These are phyloP conservation scores for Porphyrio hochstetteri DNA, from an alignment of 2,113 vertebrate genomes.

Conservation along the genomic window DNA sequence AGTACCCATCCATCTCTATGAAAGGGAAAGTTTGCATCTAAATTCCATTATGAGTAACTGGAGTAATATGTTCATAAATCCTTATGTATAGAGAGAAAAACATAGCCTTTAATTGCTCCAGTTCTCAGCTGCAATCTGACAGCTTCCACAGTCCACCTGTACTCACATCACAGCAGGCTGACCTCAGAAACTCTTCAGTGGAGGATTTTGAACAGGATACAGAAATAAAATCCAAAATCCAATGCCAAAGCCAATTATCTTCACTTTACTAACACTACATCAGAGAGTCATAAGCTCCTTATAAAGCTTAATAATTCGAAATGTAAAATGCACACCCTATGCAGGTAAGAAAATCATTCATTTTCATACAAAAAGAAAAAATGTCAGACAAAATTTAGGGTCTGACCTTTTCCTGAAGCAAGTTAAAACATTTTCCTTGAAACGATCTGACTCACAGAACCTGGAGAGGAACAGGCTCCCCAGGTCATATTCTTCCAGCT, in stretches of 20 bases:
- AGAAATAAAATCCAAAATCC: conserved; percentile 7
- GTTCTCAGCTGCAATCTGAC: background rate
- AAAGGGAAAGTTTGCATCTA: conserved; percentile 32
- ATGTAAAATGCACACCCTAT: background rate
- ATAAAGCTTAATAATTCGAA: conserved; percentile 5
- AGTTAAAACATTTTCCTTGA: background rate
- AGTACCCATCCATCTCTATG: background rate
- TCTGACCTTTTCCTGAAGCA: background rate
- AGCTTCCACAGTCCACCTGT: background rate
- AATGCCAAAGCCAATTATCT: conserved; percentile 5
- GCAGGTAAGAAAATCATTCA: background rate
- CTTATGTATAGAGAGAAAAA: background rate
- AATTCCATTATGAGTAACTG: conserved; percentile 7
- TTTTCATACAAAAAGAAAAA: background rate
- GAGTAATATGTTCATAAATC: background rate
- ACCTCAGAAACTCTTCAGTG: background rate
- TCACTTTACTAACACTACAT: background rate
- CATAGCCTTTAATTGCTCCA: conserved; percentile 9
- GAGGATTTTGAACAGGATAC: background rate
- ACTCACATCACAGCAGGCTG: background rate
- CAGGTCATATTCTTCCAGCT: background rate
- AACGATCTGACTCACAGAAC: background rate
- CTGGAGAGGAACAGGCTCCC: background rate
- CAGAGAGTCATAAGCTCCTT: background rate
- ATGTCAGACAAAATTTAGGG: background rate